phyloP scores from a whole-genome alignment of 2,113 vertebrate species.

The Carassius carassius region DNA sequence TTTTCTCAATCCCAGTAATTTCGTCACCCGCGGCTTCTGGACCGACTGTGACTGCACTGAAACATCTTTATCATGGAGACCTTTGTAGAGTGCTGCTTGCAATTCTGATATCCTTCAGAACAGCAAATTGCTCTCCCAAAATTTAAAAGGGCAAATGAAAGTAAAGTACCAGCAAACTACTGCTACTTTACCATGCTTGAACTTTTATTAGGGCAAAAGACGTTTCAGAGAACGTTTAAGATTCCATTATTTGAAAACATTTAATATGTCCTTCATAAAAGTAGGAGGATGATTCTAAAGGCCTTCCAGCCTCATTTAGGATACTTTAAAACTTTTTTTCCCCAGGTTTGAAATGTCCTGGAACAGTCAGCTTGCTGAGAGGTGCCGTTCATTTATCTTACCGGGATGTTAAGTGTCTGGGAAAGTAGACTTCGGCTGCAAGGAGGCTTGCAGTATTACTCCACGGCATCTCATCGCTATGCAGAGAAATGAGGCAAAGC shows the following conservation, averaged over 20 bases:
- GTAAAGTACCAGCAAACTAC: slow-evolving; percentile 14
- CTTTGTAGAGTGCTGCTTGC: slow-evolving; percentile 4
- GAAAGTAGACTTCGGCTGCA: slow-evolving; percentile 29
- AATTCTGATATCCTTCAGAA: background rate
- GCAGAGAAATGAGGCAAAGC: slow-evolving; percentile 40
- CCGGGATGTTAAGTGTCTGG: background rate
- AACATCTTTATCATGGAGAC: slow-evolving; percentile 3
- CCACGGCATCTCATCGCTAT: slow-evolving; percentile 9
- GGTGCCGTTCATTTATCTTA: slow-evolving; percentile 18
- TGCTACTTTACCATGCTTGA: background rate
- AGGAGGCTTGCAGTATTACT: background rate
- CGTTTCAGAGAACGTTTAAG: slow-evolving; percentile 5
- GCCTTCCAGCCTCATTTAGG: background rate
- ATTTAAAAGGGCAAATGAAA: slow-evolving; percentile 24
- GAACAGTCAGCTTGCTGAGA: slow-evolving; percentile 21
- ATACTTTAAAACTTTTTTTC: background rate
- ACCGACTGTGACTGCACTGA: background rate
- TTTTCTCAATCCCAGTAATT: slow-evolving; percentile 5
- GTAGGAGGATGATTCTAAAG: background rate
- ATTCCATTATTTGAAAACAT: background rate
- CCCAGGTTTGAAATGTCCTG: background rate
- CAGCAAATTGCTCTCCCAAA: background rate
- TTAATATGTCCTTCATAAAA: background rate
- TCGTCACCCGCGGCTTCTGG: background rate
- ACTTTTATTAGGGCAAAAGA: background rate